Conservation (phyloP, 2,888 invertebrate genomes). For the Dioctria rufipes region DNA sequence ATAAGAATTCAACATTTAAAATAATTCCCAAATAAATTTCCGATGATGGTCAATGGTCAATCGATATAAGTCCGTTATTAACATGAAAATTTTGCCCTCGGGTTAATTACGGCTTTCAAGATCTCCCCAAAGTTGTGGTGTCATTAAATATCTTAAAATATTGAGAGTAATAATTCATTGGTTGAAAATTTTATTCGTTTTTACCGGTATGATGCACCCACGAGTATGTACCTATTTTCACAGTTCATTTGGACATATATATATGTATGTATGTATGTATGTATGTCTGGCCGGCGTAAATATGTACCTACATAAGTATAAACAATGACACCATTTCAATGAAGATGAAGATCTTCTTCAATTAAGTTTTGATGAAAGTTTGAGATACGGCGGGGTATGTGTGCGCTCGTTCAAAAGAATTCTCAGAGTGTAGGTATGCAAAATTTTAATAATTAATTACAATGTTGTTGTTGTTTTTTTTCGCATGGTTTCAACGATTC, state of each 20-base stretch:
- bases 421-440: background rate
- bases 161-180: slow-evolving; percentile 34
- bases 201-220: no score
- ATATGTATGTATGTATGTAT: no score
- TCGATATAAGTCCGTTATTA: slow-evolving; percentile 29
- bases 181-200: slow-evolving; percentile 14
- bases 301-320: background rate
- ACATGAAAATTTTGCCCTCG: slow-evolving; percentile 7
- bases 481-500: no score
- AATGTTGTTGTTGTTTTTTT: no score
- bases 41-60: background rate
- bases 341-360: slow-evolving; percentile 11
- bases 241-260: no score
- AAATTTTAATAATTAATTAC: slow-evolving; percentile 1
- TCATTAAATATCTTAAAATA: slow-evolving; percentile 39
- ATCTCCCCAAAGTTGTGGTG: slow-evolving; percentile 7
- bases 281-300: background rate
- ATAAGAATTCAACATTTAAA: slow-evolving; percentile 13
- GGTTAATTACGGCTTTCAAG: slow-evolving; percentile 29
- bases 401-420: background rate
- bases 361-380: slow-evolving; percentile 39
- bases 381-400: slow-evolving; percentile 5
- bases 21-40: slow-evolving; percentile 9
- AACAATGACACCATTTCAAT: slow-evolving; percentile 35
- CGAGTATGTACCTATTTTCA: no score